These are phyloP conservation scores for Heteromyza rotundicornis DNA, from an alignment of 2,888 invertebrate genomes.

Conservation along the genomic window DNA sequence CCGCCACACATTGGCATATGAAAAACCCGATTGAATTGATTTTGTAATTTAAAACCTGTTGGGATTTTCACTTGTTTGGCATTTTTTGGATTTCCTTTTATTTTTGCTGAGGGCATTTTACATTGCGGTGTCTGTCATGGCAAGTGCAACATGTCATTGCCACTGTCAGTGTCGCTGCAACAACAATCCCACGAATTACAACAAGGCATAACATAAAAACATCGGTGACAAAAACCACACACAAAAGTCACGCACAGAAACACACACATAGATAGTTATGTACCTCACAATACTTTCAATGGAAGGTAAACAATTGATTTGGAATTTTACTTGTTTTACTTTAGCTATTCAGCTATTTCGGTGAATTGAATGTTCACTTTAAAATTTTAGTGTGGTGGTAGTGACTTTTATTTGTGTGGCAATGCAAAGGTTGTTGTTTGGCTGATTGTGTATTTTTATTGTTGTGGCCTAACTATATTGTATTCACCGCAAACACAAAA, in stretches of 20 bases:
- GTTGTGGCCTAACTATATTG: too few species aligned
- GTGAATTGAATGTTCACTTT: too few species aligned
- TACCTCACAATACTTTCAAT: not conserved
- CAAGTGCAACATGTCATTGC: constrained; percentile 36
- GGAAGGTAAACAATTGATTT: constrained; percentile 19
- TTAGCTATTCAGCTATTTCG: too few species aligned
- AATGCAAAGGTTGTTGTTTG: too few species aligned
- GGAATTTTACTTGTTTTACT: not conserved
- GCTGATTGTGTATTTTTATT: too few species aligned
- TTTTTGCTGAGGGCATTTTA: constrained; percentile 9
- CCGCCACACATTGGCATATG: not conserved
- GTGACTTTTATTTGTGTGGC: not conserved
- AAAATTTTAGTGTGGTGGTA: too few species aligned
- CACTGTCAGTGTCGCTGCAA: constrained; percentile 27
- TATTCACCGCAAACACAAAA: too few species aligned
- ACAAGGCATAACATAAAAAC: not conserved
- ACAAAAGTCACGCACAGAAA: not conserved
- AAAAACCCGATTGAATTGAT: too few species aligned
- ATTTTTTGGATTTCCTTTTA: constrained; percentile 11
- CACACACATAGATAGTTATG: not conserved
- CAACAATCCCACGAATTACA: not conserved
- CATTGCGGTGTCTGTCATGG: constrained; percentile 21
- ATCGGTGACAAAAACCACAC: not conserved
- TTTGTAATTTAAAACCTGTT: not conserved
- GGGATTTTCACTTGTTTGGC: constrained; percentile 12